Percentiles rank a stretch among this genome's conserved stretches.
Conservation (phyloP, 2,888 invertebrate genomes). For the Cenopis cana region DNA sequence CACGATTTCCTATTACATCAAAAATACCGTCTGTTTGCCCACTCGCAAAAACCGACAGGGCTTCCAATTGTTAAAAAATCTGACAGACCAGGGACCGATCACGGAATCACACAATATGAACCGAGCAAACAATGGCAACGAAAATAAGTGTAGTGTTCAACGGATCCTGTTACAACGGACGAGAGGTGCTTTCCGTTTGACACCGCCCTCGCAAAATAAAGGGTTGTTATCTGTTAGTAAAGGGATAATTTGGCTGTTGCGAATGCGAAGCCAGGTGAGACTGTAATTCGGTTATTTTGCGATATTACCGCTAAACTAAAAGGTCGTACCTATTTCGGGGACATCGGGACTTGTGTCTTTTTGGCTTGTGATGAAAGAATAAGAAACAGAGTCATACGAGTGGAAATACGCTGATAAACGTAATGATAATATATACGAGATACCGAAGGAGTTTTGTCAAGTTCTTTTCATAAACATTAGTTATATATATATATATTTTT, state of each 20-base stretch:
- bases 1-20: slow-evolving; percentile 8
- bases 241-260: slow-evolving; percentile 45
- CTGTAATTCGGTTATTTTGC: slow-evolving; percentile 46
- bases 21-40: slow-evolving; percentile 40
- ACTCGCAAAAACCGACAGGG: slow-evolving; percentile 53
- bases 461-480: too few species aligned
- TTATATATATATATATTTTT: too few species aligned
- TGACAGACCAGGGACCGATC: slow-evolving; percentile 66
- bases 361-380: background rate
- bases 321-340: background rate
- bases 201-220: slow-evolving; percentile 54
- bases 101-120: slow-evolving; percentile 56
- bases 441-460: too few species aligned
- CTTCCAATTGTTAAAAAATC: slow-evolving; percentile 69
- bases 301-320: slow-evolving; percentile 2
- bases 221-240: slow-evolving; percentile 58
- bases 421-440: too few species aligned
- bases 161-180: slow-evolving; percentile 48
- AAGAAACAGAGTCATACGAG: background rate
- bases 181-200: slow-evolving; percentile 18
- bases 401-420: background rate
- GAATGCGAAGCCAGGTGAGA: slow-evolving; percentile 49
- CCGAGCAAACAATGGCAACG: slow-evolving; percentile 54
- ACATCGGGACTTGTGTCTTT: background rate
- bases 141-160: slow-evolving; percentile 65